phyloP scores from a whole-genome alignment of 2,797 vertebrate species.

The Crocodylus rhombifer region DNA sequence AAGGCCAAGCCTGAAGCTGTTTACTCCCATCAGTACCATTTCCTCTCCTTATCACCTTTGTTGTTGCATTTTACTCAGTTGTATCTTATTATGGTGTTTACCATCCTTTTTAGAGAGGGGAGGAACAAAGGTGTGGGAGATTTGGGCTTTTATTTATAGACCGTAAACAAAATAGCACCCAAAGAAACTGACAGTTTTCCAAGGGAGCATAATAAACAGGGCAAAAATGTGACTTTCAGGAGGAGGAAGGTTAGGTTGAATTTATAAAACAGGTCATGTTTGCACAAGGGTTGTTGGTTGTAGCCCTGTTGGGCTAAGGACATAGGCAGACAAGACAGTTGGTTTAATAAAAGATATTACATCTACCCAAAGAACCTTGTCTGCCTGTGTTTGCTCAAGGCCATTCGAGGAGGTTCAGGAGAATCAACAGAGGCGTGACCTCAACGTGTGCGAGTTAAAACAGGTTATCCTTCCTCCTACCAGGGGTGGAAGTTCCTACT shows the following conservation, averaged over 20 bases:
- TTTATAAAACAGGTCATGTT: not conserved
- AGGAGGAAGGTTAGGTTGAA: not conserved
- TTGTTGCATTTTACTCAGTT: not conserved
- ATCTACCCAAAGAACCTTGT: too few species aligned
- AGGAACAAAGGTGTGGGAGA: not conserved
- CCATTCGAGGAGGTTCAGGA: not conserved
- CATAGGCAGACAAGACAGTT: too few species aligned
- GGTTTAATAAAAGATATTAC: too few species aligned
- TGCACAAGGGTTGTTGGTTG: not conserved
- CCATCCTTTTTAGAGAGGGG: not conserved
- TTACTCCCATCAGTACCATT: not conserved
- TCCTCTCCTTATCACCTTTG: not conserved
- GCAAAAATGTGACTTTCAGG: accelerated
- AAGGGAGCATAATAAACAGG: not conserved
- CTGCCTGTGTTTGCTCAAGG: not conserved
- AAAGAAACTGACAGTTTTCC: not conserved
- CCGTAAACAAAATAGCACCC: not conserved
- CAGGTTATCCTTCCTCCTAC: not conserved
- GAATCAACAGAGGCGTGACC: not conserved
- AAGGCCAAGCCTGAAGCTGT: not conserved
- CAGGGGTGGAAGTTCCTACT: not conserved
- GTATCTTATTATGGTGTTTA: not conserved
- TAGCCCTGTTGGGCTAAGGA: too few species aligned
- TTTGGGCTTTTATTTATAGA: not conserved
- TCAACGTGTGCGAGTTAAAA: not conserved